These are phyloP conservation scores for Hippopotamyrus pictus DNA, from an alignment of 2,797 vertebrate species.

Conservation along the genomic window DNA sequence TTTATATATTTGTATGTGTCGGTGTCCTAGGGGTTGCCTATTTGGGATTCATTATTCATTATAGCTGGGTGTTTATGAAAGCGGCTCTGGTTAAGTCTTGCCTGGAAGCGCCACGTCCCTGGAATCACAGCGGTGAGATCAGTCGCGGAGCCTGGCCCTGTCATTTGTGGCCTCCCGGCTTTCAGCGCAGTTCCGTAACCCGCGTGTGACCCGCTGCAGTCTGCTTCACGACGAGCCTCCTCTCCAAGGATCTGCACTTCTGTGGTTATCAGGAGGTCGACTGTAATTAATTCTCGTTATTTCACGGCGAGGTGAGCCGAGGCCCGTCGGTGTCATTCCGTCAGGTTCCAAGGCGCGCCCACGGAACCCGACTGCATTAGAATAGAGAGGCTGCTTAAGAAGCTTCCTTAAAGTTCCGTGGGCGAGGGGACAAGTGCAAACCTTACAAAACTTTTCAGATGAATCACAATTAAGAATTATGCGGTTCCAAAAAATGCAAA, in stretches of 20 bases:
- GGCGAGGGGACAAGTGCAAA: neutral
- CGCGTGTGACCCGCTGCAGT: neutral
- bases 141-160: neutral
- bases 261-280: neutral
- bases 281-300: neutral
- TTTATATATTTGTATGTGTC: neutral
- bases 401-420: neutral
- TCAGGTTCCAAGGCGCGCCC: neutral
- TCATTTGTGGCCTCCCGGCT: neutral
- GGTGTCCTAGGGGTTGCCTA: neutral
- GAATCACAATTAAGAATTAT: neutral
- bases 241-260: neutral
- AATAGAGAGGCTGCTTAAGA: neutral
- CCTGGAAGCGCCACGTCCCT: neutral
- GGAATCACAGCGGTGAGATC: neutral
- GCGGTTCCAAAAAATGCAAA: neutral
- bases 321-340: neutral
- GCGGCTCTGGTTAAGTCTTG: neutral
- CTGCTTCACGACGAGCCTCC: neutral
- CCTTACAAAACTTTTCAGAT: neutral
- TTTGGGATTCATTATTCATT: neutral
- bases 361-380: neutral
- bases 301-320: neutral
- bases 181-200: neutral
- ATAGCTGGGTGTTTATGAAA: neutral